Percentiles rank a stretch among this genome's conserved stretches.
These are phyloP conservation scores for Phasia obesa DNA, from an alignment of 2,888 invertebrate species.

Conservation along the genomic window DNA sequence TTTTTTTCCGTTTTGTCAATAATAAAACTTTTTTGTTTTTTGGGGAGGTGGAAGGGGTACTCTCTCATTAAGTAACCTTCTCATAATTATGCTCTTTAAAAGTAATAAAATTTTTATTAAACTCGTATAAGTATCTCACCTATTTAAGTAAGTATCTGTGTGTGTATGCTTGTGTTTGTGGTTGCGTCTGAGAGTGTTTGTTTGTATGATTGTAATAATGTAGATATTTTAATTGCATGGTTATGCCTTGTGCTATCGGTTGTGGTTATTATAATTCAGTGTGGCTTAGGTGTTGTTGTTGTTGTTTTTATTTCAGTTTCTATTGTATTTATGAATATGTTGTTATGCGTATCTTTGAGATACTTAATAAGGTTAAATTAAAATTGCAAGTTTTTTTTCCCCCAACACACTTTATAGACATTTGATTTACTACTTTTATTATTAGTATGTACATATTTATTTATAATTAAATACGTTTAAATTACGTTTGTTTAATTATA, in stretches of 20 bases:
- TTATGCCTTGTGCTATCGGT: slow-evolving; percentile 54
- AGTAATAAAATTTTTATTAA: slow-evolving; percentile 12
- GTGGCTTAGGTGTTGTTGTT: slow-evolving; percentile 38
- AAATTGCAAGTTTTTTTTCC: slow-evolving; percentile 61
- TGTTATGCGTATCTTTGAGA: slow-evolving; percentile 68
- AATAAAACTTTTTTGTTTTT: slow-evolving; percentile 17
- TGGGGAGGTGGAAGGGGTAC: too few species aligned
- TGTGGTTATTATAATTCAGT: slow-evolving; percentile 59
- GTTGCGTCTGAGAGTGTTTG: neutral
- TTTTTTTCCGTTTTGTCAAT: neutral
- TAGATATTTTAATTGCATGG: slow-evolving; percentile 60
- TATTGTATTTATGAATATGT: slow-evolving; percentile 57
- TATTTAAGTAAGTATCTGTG: slow-evolving; percentile 19
- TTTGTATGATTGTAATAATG: too few species aligned
- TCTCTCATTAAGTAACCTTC: slow-evolving; percentile 22
- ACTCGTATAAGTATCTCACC: slow-evolving; percentile 36
- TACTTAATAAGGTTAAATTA: slow-evolving; percentile 71
- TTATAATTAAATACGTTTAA: slow-evolving; percentile 38
- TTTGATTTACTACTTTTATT: slow-evolving; percentile 1
- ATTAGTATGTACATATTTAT: slow-evolving; percentile 14
- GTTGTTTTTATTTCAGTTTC: slow-evolving; percentile 23
- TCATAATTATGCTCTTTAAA: slow-evolving; percentile 55
- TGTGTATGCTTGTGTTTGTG: neutral
- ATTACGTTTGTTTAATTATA: slow-evolving; percentile 1
- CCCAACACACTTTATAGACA: neutral